Evolutionary conservation across 2,113 vertebrate species (phyloP).

Genomic region (Sakesphorus luctuosus): DNA sequence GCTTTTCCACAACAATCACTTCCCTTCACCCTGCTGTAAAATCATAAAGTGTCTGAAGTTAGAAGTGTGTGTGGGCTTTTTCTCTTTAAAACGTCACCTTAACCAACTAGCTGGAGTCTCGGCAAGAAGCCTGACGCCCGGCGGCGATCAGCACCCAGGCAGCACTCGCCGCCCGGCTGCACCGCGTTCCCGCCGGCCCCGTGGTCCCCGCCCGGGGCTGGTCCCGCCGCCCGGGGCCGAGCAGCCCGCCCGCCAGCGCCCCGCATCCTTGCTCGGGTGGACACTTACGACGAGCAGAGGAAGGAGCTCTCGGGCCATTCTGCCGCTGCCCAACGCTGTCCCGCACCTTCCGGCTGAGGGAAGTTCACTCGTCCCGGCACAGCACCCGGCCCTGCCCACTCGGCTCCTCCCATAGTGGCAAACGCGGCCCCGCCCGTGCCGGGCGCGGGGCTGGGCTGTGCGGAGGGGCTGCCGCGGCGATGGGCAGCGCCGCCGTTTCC

Average conservation of each 20-base stretch:
- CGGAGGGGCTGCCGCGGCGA: rapidly evolving
- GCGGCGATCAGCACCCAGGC: background rate
- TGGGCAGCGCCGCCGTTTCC: rapidly evolving
- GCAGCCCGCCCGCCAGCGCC: background rate
- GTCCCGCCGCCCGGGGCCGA: background rate
- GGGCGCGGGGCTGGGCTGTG: background rate
- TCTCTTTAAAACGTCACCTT: background rate
- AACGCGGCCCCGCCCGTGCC: background rate
- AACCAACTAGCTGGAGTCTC: background rate
- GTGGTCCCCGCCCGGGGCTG: background rate
- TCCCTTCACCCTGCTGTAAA: background rate
- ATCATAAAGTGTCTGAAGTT: background rate
- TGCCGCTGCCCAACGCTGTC: too few species aligned
- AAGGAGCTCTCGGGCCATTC: background rate
- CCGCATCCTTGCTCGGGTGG: background rate
- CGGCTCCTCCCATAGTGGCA: background rate
- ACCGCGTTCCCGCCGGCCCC: background rate
- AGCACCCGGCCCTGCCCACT: background rate
- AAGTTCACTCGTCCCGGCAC: background rate
- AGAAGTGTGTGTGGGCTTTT: background rate
- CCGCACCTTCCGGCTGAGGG: background rate
- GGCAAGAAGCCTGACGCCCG: rapidly evolving
- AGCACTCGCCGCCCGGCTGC: background rate
- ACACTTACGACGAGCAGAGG: background rate
- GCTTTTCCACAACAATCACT: too few species aligned